phyloP scores from a whole-genome alignment of 2,888 invertebrate species.

The Chrysolina oricalcia region DNA sequence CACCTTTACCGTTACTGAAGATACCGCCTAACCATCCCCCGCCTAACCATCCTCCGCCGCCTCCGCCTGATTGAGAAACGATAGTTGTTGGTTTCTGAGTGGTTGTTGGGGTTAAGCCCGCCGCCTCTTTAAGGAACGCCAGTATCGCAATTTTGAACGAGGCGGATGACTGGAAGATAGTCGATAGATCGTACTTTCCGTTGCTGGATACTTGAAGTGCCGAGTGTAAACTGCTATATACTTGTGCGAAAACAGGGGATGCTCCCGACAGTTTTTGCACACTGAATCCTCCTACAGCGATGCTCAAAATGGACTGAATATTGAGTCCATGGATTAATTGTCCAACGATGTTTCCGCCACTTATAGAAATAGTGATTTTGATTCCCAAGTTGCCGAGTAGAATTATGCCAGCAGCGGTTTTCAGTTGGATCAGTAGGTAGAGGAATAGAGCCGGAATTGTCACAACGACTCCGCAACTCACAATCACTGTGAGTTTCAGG shows the following conservation, averaged over 20 bases:
- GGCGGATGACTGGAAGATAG: constrained; percentile 21
- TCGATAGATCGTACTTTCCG: constrained; percentile 32
- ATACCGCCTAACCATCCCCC: too few relatives aligned
- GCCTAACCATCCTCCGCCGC: too few relatives aligned
- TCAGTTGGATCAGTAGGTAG: constrained; percentile 40
- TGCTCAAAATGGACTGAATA: constrained; percentile 21
- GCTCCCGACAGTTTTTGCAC: constrained; percentile 30
- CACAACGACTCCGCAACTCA: constrained; percentile 33
- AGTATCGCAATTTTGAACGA: constrained; percentile 18
- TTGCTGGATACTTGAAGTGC: constrained; percentile 33
- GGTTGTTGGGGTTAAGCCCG: too few relatives aligned
- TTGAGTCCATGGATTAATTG: constrained; percentile 36
- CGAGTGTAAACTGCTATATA: constrained; percentile 31
- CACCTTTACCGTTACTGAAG: constrained; percentile 11
- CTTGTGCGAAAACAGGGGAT: constrained; percentile 45
- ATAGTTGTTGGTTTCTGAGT: too few relatives aligned
- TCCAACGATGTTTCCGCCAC: constrained; percentile 20
- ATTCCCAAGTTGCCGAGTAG: constrained; percentile 43
- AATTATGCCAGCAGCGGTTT: constrained; percentile 36
- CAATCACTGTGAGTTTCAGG: constrained; percentile 27
- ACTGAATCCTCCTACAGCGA: constrained; percentile 34
- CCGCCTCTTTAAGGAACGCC: constrained; percentile 32
- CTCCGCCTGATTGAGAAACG: too few relatives aligned
- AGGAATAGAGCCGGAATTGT: constrained; percentile 45
- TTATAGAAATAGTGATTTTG: constrained; percentile 21